Conservation (phyloP, 1,140 invertebrate genomes). For the Heliconius nattereri region DNA sequence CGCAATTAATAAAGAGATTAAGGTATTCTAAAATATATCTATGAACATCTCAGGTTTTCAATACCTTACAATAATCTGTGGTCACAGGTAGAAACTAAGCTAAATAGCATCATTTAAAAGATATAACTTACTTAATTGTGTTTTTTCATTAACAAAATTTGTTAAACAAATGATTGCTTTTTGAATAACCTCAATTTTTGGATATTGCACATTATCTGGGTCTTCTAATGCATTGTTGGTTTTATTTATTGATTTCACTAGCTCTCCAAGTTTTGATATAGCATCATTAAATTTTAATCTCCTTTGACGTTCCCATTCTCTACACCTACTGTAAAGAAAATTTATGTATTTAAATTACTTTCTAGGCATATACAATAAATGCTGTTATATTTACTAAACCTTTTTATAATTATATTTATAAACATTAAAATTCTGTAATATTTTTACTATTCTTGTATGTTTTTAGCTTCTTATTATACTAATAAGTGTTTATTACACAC, state of each 20-base stretch:
- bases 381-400: background rate
- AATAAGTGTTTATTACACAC: no score
- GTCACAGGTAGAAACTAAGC: no score
- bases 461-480: background rate
- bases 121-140: constrained; percentile 64
- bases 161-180: constrained; percentile 69
- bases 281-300: constrained; percentile 75
- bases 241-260: constrained; percentile 64
- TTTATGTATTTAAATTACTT: background rate
- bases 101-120: background rate
- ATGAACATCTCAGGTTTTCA: no score
- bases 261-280: constrained; percentile 65
- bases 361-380: background rate
- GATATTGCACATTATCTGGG: constrained; percentile 60
- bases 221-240: constrained; percentile 52
- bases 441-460: background rate
- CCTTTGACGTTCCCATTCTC: constrained; percentile 72
- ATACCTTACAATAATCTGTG: no score
- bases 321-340: constrained; percentile 58
- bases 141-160: constrained; percentile 62
- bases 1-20: no score
- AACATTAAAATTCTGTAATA: no score
- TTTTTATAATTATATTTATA: no score
- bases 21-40: no score
- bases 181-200: constrained; percentile 75